phyloP scores from a whole-genome alignment of 37 sponge, comb jelly and placozoan genomes.

The Corticium candelabrum region DNA sequence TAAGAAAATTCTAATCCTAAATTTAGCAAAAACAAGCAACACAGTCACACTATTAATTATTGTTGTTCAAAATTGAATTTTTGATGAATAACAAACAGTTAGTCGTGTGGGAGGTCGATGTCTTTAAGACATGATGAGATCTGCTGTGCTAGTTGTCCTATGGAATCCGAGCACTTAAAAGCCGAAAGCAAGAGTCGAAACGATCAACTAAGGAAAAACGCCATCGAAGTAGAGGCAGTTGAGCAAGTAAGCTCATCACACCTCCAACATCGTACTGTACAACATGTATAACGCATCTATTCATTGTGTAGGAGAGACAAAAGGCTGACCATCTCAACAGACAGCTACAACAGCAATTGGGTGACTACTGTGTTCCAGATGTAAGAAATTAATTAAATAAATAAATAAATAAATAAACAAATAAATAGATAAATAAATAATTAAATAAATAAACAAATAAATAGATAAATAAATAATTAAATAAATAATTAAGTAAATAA shows the following conservation, averaged over 20 bases:
- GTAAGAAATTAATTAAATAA: constrained; percentile 98
- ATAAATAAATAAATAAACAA: too few species aligned
- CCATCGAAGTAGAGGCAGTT: constrained; percentile 34
- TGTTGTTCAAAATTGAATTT: constrained; percentile 27
- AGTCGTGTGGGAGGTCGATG: constrained; percentile 5
- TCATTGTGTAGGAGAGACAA: constrained; percentile 59
- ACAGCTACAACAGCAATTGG: constrained; percentile 51
- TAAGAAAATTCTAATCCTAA: too few species aligned
- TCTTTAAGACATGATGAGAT: constrained; percentile 32
- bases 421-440: too few species aligned
- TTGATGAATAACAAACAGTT: not conserved
- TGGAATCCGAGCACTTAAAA: constrained; percentile 60
- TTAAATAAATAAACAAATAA: too few species aligned
- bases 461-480: too few species aligned
- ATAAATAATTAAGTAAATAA: too few species aligned
- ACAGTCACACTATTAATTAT: too few species aligned
- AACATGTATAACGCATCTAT: too few species aligned
- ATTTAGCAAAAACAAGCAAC: too few species aligned
- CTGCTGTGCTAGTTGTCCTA: constrained; percentile 45
- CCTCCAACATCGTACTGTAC: too few species aligned
- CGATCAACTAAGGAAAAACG: constrained; percentile 62
- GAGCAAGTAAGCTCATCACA: constrained; percentile 53
- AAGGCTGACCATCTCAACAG: constrained; percentile 68
- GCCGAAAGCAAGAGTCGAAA: constrained; percentile 54
- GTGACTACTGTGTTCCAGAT: constrained; percentile 89